Base-by-base conservation (phyloP, 2,113 vertebrate genomes). In the Peromyscus californicus region DNA sequence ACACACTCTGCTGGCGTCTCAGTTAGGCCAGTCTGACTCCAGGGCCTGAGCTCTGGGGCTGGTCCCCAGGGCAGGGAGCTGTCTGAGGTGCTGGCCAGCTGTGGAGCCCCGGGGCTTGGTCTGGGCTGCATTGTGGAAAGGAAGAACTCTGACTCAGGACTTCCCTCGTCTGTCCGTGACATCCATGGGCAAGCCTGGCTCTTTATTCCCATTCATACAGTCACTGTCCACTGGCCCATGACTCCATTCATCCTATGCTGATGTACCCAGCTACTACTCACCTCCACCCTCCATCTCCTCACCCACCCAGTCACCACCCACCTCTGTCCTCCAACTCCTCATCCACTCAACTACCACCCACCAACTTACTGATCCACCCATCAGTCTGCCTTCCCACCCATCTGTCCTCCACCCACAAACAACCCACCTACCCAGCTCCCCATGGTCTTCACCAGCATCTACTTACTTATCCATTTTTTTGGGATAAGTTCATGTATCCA, bases 71-170 rank as follows among this genome's bases (percentile, higher is more conserved):
- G 78, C 48, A 79, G 57, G 69, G 83, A 33, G 22, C 69, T 74
- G 57, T 80, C 57, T 69, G 96, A 91, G 93, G 92, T 8, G 57
- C 93, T 84, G 36, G 72, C 63, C 92, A 54, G n/a, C 36, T 19
- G 22, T 48, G 51, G 61, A 74, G 54, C 45, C 19, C 13, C 0
- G 6, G 39, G 7, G 59, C 22, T 82, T 45, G 45, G 42, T 84
- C 65, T 76, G 59, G 22, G 3, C 45, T 74, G 70, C 79, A 42
- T 78, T 57, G 39, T 16, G n/a, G 63, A 17, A 10, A 29, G 45
- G 83, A 89, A 76, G 42, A 48, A 45, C 45, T 39, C 26, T 42
- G 84, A 48, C 31, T 42, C 48, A 16, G 51, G 15, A 26, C 33
- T 39, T 79, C n/a, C 17, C 33, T 51, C 8, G 51, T 51, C 36